Conservation (phyloP, 35 echinoderm and acorn worm species). For the Apostichopus parvimensis region DNA sequence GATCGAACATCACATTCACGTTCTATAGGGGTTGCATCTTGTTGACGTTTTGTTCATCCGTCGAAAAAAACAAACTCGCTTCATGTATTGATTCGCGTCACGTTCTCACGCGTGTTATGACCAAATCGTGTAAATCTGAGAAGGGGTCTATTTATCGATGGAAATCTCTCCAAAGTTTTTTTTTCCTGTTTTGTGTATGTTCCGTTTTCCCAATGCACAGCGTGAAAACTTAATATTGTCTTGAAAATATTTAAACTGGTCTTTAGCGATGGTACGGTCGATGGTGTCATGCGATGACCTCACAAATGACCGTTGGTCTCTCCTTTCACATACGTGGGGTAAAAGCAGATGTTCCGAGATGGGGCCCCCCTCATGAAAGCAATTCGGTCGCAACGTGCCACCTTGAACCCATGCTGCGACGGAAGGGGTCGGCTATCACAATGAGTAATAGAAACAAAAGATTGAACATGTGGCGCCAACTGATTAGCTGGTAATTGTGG, state of each 20-base stretch:
- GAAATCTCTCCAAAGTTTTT: too few species aligned
- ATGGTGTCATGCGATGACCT: conserved; percentile 28
- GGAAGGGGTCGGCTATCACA: not conserved
- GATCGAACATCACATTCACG: too few species aligned
- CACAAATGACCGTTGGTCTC: conserved; percentile 10
- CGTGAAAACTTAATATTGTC: not conserved
- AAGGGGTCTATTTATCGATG: too few species aligned
- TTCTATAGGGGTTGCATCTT: too few species aligned
- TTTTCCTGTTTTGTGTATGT: too few species aligned
- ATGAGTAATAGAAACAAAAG: not conserved
- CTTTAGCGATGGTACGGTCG: not conserved
- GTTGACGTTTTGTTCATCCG: too few species aligned
- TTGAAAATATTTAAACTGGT: not conserved
- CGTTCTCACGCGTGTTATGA: too few species aligned
- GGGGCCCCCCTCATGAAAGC: not conserved
- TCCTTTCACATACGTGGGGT: conserved; percentile 19
- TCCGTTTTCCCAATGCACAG: not conserved
- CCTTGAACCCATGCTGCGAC: conserved; percentile 34
- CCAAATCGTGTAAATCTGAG: too few species aligned
- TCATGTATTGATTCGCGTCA: too few species aligned
- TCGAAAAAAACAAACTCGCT: too few species aligned
- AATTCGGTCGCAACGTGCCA: not conserved
- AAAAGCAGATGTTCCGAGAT: conserved; percentile 10
- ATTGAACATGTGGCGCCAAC: conserved; percentile 34
- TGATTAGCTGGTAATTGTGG: conserved; percentile 45